A percentile compares a stretch with the other conserved stretches of the same genome.
Conservation (phyloP, 2,888 invertebrate species). For the Lepidocyrtoides sp. region DNA sequence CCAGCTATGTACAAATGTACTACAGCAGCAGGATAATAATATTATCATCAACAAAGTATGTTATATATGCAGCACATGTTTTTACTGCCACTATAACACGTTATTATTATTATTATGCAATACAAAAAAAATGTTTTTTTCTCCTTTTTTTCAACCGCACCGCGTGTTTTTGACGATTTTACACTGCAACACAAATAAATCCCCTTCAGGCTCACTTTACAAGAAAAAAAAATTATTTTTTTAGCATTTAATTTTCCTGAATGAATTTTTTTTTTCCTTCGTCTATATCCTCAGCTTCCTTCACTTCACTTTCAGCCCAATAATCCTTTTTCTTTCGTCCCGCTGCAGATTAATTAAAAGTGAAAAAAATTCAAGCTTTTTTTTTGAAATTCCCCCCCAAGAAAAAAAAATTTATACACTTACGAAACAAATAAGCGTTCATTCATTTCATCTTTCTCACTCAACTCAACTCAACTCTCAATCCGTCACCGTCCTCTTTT, state of each 20-base stretch:
- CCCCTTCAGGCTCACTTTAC: constrained; percentile 38
- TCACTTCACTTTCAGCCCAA: too few species aligned
- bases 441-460: constrained; percentile 31
- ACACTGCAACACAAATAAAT: constrained; percentile 17
- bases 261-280: constrained; percentile 1
- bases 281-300: neutral
- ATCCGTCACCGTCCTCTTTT: constrained; percentile 41
- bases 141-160: neutral
- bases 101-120: too few species aligned
- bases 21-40: neutral
- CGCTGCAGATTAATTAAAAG: neutral
- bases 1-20: neutral
- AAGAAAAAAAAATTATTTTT: constrained; percentile 5
- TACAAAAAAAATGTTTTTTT: neutral
- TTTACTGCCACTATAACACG: neutral
- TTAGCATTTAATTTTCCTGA: neutral
- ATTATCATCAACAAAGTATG: neutral
- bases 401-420: neutral
- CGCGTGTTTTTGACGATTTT: constrained; percentile 46
- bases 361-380: neutral
- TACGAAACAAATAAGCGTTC: constrained; percentile 10
- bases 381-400: neutral
- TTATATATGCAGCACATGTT: neutral
- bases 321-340: neutral
- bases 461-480: constrained; percentile 13